Evolutionary conservation across 2,113 vertebrate species (phyloP).

Genomic region (Platichthys flesus): DNA sequence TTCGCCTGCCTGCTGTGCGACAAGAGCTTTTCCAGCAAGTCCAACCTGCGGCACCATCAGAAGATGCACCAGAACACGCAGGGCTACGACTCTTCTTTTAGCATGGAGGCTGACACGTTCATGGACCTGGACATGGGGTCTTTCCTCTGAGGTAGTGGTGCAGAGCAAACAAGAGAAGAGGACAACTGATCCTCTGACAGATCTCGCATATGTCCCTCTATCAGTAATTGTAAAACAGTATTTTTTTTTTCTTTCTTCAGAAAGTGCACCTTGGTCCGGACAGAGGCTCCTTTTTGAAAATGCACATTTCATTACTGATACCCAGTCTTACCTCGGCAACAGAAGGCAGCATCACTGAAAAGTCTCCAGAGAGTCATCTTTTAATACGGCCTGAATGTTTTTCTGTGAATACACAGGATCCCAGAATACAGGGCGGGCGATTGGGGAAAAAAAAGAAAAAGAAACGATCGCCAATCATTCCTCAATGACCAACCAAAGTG

Average conservation of each 20-base stretch:
- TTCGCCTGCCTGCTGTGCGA: slow-evolving; percentile 81
- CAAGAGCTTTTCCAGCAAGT: slow-evolving; percentile 84
- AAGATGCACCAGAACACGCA: slow-evolving; percentile 86
- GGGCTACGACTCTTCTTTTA: slow-evolving; percentile 82
- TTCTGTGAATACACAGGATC: slow-evolving; percentile 30
- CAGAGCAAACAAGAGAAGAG: slow-evolving; percentile 36
- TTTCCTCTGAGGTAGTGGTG: slow-evolving; percentile 70
- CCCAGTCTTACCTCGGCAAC: slow-evolving; percentile 54
- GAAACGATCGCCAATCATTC: slow-evolving; percentile 5
- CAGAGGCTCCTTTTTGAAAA: slow-evolving; percentile 24
- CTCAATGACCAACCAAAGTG: slow-evolving; percentile 61
- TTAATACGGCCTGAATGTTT: slow-evolving; percentile 49
- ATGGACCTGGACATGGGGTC: slow-evolving; percentile 80
- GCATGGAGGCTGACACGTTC: slow-evolving; percentile 83
- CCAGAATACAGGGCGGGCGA: slow-evolving; percentile 6
- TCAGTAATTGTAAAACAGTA: slow-evolving; percentile 78
- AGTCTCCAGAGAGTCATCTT: slow-evolving; percentile 12
- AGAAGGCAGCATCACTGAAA: not conserved
- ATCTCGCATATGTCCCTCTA: slow-evolving; percentile 53
- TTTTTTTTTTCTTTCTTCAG: slow-evolving; percentile 30
- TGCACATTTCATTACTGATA: slow-evolving; percentile 48
- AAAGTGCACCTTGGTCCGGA: slow-evolving; percentile 40
- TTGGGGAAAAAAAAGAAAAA: not conserved
- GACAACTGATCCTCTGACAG: slow-evolving; percentile 31
- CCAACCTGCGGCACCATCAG: slow-evolving; percentile 87